These are phyloP conservation scores for Micromys minutus DNA, from an alignment of 2,113 vertebrate species.

Conservation along the genomic window DNA sequence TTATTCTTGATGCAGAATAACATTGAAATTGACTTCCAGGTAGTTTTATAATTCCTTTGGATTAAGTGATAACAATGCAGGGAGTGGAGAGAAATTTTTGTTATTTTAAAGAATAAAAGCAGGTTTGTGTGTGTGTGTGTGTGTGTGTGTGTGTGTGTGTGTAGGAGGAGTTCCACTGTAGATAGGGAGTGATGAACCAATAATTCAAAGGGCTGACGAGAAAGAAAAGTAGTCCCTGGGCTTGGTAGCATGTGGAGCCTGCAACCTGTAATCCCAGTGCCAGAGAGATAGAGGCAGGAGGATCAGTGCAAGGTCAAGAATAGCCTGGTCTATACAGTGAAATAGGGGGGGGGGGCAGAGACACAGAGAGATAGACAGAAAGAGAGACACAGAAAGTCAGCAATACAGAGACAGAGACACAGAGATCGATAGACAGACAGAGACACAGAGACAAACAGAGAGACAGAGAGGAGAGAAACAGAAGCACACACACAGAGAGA, in stretches of 20 bases:
- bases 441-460: neutral
- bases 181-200: neutral
- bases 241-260: neutral
- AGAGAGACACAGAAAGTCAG: neutral
- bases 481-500: too few species aligned
- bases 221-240: neutral
- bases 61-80: slow-evolving; percentile 40
- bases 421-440: neutral
- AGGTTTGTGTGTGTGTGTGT: too few species aligned
- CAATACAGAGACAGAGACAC: neutral
- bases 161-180: neutral
- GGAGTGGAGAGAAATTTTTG: slow-evolving; percentile 7
- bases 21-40: slow-evolving; percentile 45
- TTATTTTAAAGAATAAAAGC: slow-evolving; percentile 20
- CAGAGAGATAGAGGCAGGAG: neutral
- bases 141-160: too few species aligned
- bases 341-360: neutral
- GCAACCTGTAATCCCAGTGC: neutral
- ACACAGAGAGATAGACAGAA: neutral
- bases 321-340: neutral
- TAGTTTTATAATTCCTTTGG: slow-evolving; percentile 31
- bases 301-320: neutral
- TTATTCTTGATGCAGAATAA: slow-evolving; percentile 37
- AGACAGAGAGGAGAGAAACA: too few species aligned
- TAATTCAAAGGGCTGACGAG: slow-evolving; percentile 20